Evolutionary conservation across 2,113 vertebrate species (phyloP), one percentile per base, ranked within the genome.

Genomic region (Seriola quinqueradiata): DNA sequence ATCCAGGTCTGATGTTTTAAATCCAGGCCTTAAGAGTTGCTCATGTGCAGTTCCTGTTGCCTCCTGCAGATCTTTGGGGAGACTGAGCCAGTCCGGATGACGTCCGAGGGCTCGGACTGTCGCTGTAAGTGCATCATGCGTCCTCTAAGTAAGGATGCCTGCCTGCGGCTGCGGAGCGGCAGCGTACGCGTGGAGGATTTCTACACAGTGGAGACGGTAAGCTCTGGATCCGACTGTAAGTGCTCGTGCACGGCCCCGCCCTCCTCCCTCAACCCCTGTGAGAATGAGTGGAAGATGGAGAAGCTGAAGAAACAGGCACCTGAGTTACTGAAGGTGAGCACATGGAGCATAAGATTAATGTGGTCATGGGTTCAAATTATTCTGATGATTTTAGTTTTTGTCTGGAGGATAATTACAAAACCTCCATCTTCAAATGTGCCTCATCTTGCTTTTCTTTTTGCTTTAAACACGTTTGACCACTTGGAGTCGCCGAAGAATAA

Each of bases 91-190:
- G 97, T 99, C n/a, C 95, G 95, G 55, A 98, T 98, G 97, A 98
- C 96, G 0, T 97, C 98, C 0, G 98, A 99, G 90, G 97, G 98
- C 72, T 98, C 98, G 0, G 97, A 99, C 95, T 99, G 98, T 92
- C 97, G 97, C 87, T 99, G 98, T 78, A 99, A 98, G 93, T 99
- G 98, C 92, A 97, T 99, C 95, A 96, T 99, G 97, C 92, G 98
- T 0, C 98, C 98, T 0, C 95, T 99, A 13, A 97, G 96, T 93
- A 96, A 94, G 79, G 97, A 98, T 0, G 97, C 98, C 0, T 99
- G 98, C 88, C 89, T 90, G 84, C 95, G 97, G 0, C 94, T 98
- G 83, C 94, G 94, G 46, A 96, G 50, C 0, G 98, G 98, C 71
- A 95, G 91, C 0, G 84, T 93, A 0, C 93, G 96, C 0, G 96